Evolutionary conservation across 2,797 vertebrate species (phyloP), one percentile per base, ranked within the genome.

Genomic region (Sebastes kiyomatsui): DNA sequence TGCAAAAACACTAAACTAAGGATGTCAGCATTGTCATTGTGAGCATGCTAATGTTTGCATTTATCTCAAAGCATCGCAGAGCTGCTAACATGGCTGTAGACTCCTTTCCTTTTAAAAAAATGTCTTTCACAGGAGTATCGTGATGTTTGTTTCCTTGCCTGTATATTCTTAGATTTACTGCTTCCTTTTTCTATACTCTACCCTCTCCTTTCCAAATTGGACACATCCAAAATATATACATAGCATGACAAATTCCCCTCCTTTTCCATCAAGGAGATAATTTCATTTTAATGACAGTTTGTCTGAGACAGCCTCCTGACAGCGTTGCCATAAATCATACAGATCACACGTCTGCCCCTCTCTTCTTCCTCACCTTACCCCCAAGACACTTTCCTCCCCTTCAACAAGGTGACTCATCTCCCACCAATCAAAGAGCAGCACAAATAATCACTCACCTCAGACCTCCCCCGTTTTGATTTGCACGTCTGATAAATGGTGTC

Each of bases 261-360:
- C 81, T 79, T 95, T 96, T 85, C 94, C 94, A 96, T 96, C 96
- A 95, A 95, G 95, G 94, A 95, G 96, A 97, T 97, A 92, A 97
- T 97, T 98, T 95, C 54, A 96, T 96, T 97, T 97, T 98, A 99
- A 99, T 97, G 96, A 98, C 96, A 97, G 97, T 94, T 95, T 98
- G 97, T 97, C 96, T 88, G 75, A 90, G 87, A 87, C 88, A 86
- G 94, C 95, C 95, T 95, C 95, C 96, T 96, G 96, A 96, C 96
- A 95, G 95, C 86, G 80, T 90, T 90, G 86, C 96, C 96, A 97
- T 99, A 99, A 98, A 99, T 99, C 97, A 97, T 10, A 84, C 96
- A 92, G 96, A 97, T 96, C 96, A 96, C 96, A 97, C 96, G 94
- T 95, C 94, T 96, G 94, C 95, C 94, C 67, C 77, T 72, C 94